Conservation (phyloP, 35 echinoderm and acorn worm genomes). For the Strongylocentrotus purpuratus region DNA sequence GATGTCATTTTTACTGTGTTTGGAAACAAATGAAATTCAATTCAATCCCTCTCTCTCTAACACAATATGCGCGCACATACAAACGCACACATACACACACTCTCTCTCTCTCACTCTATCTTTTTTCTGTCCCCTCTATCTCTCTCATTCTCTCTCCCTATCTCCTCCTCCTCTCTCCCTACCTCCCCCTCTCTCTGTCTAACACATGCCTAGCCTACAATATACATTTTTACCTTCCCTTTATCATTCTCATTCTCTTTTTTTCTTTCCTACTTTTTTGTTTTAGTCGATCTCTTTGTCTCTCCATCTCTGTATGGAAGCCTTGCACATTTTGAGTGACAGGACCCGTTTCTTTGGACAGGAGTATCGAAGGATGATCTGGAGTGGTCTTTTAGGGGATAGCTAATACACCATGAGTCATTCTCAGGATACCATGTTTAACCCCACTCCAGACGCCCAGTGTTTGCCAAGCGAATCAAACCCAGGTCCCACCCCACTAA, state of each 20-base stretch:
- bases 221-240: not conserved
- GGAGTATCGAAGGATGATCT: slow-evolving; percentile 15
- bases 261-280: not conserved
- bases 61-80: too few species aligned
- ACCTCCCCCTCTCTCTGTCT: not conserved
- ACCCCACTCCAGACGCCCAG: slow-evolving; percentile 1
- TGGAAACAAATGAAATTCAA: too few species aligned
- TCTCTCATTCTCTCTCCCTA: not conserved
- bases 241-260: not conserved
- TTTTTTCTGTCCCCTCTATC: not conserved
- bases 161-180: not conserved
- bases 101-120: too few species aligned
- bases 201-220: not conserved
- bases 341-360: slow-evolving; percentile 21
- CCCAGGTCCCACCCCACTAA: slow-evolving; percentile 20
- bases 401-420: slow-evolving; percentile 1
- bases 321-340: not conserved
- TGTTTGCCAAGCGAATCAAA: slow-evolving; percentile 35
- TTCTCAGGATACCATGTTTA: slow-evolving; percentile 18
- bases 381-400: slow-evolving; percentile 25
- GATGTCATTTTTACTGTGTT: too few species aligned
- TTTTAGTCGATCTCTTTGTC: not conserved
- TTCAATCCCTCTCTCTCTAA: too few species aligned
- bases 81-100: too few species aligned
- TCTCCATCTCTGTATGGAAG: not conserved